These are phyloP conservation scores for Phoronis australis DNA, from an alignment of 2,888 invertebrate species.

Conservation along the genomic window DNA sequence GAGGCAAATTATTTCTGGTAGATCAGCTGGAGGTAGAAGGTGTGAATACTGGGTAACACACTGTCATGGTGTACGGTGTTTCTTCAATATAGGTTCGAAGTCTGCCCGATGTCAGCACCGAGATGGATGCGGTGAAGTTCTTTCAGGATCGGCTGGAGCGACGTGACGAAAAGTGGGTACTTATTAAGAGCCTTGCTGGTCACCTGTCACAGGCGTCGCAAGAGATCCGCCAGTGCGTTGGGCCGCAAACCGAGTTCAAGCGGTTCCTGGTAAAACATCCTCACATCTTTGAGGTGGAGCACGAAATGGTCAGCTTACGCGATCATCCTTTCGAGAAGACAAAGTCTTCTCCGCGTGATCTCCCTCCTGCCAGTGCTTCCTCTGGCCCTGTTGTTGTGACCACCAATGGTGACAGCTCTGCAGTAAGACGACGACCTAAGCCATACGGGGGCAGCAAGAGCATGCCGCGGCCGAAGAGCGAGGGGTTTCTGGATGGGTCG, in stretches of 20 bases:
- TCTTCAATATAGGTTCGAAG: conserved; percentile 26
- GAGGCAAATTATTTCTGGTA: no score
- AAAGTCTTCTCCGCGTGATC: neutral
- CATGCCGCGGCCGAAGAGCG: neutral
- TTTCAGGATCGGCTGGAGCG: conserved; percentile 89
- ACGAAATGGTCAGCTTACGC: conserved; percentile 47
- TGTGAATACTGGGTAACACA: no score
- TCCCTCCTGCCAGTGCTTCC: no score
- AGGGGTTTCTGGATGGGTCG: neutral
- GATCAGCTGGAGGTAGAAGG: no score
- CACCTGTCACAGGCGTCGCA: conserved; percentile 94
- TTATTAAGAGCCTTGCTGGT: conserved; percentile 90
- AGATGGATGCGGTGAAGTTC: conserved; percentile 94
- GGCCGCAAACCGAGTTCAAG: conserved; percentile 51
- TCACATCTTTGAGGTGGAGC: conserved; percentile 51
- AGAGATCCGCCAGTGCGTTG: conserved; percentile 70
- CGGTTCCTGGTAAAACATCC: conserved; percentile 50
- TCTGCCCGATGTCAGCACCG: conserved; percentile 55
- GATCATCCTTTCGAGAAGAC: conserved; percentile 41
- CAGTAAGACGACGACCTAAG: neutral
- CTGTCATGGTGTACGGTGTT: no score
- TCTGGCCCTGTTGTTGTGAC: no score
- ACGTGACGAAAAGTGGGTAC: conserved; percentile 94
- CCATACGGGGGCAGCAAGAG: neutral
- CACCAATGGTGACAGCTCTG: neutral